phyloP scores from a whole-genome alignment of 92 coral and sea anemone species.

The Muricea muricata region DNA sequence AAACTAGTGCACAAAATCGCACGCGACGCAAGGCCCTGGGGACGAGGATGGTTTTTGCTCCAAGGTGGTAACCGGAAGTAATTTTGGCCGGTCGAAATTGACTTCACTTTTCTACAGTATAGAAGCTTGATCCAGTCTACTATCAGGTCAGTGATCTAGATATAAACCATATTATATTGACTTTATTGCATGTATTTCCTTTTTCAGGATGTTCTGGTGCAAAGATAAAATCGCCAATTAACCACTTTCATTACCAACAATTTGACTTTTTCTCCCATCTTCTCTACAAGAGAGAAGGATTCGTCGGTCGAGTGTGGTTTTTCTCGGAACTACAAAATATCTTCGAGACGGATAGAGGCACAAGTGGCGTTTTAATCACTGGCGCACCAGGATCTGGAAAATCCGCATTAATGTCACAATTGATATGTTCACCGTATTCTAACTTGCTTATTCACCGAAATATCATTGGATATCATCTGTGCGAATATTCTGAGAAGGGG shows the following conservation, averaged over 20 bases:
- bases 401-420: slow-evolving; percentile 76
- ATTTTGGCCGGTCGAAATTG: too few relatives aligned
- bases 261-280: not conserved
- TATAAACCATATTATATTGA: too few relatives aligned
- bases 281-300: not conserved
- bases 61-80: too few relatives aligned
- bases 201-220: not conserved
- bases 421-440: slow-evolving; percentile 77
- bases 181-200: too few relatives aligned
- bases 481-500: slow-evolving; percentile 13
- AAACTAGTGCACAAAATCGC: too few relatives aligned
- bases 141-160: too few relatives aligned
- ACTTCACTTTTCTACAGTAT: too few relatives aligned
- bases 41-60: too few relatives aligned
- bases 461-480: slow-evolving; percentile 14
- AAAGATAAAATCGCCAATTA: not conserved
- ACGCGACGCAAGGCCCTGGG: too few relatives aligned
- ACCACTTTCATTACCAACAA: not conserved
- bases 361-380: slow-evolving; percentile 56
- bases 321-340: slow-evolving; percentile 51
- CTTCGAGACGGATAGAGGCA: not conserved
- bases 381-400: slow-evolving; percentile 83
- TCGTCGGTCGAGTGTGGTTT: slow-evolving; percentile 49
- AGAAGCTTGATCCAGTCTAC: too few relatives aligned
- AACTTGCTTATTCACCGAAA: slow-evolving; percentile 66